Evolutionary conservation across 1,140 invertebrate species (phyloP), one percentile per base, ranked within the genome.

Genomic region (Adelges cooleyi): DNA sequence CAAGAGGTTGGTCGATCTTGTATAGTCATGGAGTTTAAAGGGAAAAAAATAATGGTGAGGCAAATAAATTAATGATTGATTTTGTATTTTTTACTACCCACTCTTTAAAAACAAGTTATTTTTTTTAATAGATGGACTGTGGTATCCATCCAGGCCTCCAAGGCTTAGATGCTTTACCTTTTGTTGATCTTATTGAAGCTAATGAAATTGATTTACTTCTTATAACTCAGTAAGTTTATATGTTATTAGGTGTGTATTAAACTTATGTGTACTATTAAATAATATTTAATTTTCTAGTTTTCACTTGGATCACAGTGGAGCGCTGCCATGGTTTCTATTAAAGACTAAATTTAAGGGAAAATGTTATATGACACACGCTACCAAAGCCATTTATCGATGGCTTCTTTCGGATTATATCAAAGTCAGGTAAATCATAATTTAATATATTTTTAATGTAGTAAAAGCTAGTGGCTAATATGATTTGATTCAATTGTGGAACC

Each of bases 361-460:
- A 68, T 98, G 95, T 75, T 99, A 97, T 72, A 99, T 99, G 97
- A 99, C 97, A 0, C 97, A 99, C 75, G 96, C 97, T 2, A 98
- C 97, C 0, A 99, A 99, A 82, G 96, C 96, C 17, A 99, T 99
- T 71, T 99, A 99, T 74, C 81, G 95, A 69, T 99, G 95, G 95
- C 81, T 99, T 18, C 78, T 99, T 0, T 96, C 95, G 0, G 97
- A 99, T 84, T 99, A 95, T 72, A 98, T 99, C 65, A 98, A 98
- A 88, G 95, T 99, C 52, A 90, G 84, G 84, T 86, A 73, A 77
- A 74, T 73, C 10, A n/a, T n/a, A n/a, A n/a, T n/a, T n/a, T n/a
- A 33, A 33, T 11, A 6, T 33, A 33, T 33, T 33, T 33, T 33
- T 5, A 33, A 33, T 33, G 29, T 33, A 11, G n/a, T n/a, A n/a